Percentiles rank a stretch among this genome's conserved stretches.
Evolutionary conservation across 2,797 vertebrate species (phyloP).

Genomic region (Leptoclinus maculatus): DNA sequence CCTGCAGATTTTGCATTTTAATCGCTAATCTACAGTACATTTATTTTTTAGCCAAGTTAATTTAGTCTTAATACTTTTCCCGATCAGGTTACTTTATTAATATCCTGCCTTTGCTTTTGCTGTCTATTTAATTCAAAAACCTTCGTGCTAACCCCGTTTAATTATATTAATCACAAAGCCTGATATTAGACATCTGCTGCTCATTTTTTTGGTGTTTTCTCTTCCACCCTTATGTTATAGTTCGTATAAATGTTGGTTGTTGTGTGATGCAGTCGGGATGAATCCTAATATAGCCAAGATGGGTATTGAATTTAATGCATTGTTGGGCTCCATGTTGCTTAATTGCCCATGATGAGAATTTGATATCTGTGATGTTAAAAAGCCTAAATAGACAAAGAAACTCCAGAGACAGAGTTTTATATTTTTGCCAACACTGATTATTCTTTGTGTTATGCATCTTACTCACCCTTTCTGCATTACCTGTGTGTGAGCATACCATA

Average conservation of each 20-base stretch:
- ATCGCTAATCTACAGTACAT: constrained; percentile 13
- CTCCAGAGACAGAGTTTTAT: no score
- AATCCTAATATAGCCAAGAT: constrained; percentile 5
- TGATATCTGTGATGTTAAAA: constrained; percentile 12
- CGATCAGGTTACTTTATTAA: constrained; percentile 45
- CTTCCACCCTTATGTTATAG: not conserved
- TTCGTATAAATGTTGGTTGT: not conserved
- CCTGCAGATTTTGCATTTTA: constrained; percentile 13
- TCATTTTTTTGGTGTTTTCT: constrained; percentile 23
- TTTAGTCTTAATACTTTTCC: constrained; percentile 25
- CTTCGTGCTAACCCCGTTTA: constrained; percentile 15
- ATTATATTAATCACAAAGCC: constrained; percentile 34
- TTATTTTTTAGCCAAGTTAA: constrained; percentile 36
- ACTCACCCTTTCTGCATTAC: not conserved
- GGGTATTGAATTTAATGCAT: constrained; percentile 10
- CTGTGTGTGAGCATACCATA: not conserved
- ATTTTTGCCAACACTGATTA: not conserved
- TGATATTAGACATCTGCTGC: constrained; percentile 30
- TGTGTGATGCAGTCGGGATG: not conserved
- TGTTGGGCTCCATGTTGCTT: not conserved
- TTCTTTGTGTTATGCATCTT: not conserved
- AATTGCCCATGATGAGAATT: no score
- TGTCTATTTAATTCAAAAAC: constrained; percentile 38
- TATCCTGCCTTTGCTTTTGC: constrained; percentile 20
- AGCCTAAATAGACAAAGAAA: no score